A percentile compares a stretch with the other conserved stretches of the same genome.
These are phyloP conservation scores for Phrynosoma platyrhinos DNA, from an alignment of 2,113 vertebrate genomes.

Conservation along the genomic window DNA sequence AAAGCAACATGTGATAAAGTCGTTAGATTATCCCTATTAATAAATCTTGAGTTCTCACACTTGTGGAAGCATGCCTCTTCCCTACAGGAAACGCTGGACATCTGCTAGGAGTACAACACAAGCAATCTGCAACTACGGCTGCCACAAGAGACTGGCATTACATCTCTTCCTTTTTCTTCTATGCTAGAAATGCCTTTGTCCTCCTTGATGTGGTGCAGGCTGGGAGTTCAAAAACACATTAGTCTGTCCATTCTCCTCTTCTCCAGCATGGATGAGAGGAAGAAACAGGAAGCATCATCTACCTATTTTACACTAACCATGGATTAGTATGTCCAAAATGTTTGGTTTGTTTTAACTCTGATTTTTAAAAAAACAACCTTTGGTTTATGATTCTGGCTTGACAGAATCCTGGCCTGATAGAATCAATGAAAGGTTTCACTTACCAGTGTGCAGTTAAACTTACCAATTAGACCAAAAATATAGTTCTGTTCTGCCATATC, in stretches of 20 bases:
- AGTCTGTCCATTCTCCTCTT: background rate
- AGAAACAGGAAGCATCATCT: background rate
- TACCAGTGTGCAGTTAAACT: constrained; percentile 52
- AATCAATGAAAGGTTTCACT: background rate
- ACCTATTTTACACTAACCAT: background rate
- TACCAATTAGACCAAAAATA: constrained; percentile 85
- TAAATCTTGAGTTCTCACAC: background rate
- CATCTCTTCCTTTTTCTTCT: background rate
- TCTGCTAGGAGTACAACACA: background rate
- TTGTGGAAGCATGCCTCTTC: background rate
- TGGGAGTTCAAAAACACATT: background rate
- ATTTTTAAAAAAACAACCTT: background rate
- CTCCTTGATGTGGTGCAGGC: background rate
- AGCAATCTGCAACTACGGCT: background rate
- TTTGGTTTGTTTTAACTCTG: background rate
- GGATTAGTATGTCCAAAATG: background rate
- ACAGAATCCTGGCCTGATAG: background rate
- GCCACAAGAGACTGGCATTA: background rate
- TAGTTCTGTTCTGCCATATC: constrained; percentile 84
- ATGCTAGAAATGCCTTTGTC: no score
- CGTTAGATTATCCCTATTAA: background rate
- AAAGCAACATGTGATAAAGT: no score
- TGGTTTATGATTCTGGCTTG: background rate
- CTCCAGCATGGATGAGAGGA: background rate
- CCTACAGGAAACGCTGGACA: background rate